Conservation (phyloP, 2,888 invertebrate genomes). For the Trilocha varians region DNA sequence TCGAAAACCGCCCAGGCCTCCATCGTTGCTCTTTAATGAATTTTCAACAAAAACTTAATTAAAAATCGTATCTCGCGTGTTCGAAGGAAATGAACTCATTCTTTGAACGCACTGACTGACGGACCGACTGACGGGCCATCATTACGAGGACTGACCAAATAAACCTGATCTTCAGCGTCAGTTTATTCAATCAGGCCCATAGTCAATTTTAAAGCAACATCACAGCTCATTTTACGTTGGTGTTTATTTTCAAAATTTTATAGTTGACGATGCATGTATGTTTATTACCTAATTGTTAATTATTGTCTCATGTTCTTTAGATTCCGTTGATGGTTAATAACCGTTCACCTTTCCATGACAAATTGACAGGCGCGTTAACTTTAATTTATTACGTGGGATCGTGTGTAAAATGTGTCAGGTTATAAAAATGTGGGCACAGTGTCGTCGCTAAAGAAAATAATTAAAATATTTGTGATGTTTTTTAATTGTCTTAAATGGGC, state of each 20-base stretch:
- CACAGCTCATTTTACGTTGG: conserved; percentile 42
- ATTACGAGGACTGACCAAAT: conserved; percentile 48
- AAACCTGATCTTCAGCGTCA: conserved; percentile 33
- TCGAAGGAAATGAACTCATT: conserved; percentile 73
- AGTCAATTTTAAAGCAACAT: conserved; percentile 31
- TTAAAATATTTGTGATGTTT: no score
- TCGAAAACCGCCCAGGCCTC: conserved; percentile 41
- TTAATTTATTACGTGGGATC: conserved; percentile 6
- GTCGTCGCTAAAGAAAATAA: no score
- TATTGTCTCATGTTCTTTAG: conserved; percentile 40
- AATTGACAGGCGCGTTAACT: conserved; percentile 20
- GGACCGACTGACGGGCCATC: conserved; percentile 60
- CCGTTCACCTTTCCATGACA: conserved; percentile 19
- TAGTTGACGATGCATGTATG: conserved; percentile 53
- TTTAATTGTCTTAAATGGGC: no score
- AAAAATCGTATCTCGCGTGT: conserved; percentile 70
- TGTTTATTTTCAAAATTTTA: conserved; percentile 57
- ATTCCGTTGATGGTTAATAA: conserved; percentile 32
- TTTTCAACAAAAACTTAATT: conserved; percentile 74
- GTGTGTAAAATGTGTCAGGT: neutral
- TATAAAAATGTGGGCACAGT: no score
- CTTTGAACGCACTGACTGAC: conserved; percentile 65
- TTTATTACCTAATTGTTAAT: conserved; percentile 61
- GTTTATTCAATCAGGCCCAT: conserved; percentile 32
- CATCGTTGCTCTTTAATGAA: conserved; percentile 62